phyloP scores from a whole-genome alignment of 2,888 invertebrate genomes.

The Melitaea athalia region DNA sequence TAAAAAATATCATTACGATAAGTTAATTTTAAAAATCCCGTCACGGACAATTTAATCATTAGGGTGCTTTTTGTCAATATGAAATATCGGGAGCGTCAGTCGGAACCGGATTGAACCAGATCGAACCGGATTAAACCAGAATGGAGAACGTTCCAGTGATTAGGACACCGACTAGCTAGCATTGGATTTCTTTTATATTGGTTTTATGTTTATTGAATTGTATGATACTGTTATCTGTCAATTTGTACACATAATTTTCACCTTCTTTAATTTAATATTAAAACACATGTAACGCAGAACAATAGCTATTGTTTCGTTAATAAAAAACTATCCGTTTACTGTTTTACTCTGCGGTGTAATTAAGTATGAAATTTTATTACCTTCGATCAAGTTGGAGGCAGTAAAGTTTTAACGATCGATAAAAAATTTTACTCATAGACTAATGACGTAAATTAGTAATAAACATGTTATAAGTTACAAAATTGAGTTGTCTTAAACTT shows the following conservation, averaged over 20 bases:
- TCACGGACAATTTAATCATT: background rate
- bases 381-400: background rate
- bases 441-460: slow-evolving; percentile 2
- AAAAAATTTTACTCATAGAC: background rate
- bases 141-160: too few relatives aligned
- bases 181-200: background rate
- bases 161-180: slow-evolving; percentile 6
- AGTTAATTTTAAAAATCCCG: background rate
- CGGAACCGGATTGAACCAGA: background rate
- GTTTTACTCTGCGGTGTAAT: slow-evolving; percentile 19
- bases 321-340: slow-evolving; percentile 19
- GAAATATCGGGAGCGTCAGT: too few relatives aligned
- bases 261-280: too few relatives aligned
- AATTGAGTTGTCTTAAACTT: background rate
- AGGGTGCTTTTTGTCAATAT: background rate
- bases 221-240: background rate
- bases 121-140: too few relatives aligned
- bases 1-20: background rate
- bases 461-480: background rate
- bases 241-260: too few relatives aligned
- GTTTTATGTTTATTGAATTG: background rate
- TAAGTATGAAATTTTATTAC: slow-evolving; percentile 30
- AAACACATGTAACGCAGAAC: slow-evolving; percentile 22
- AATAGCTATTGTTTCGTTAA: slow-evolving; percentile 27
- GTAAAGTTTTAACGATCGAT: slow-evolving; percentile 6